Base-by-base conservation (phyloP, 2,888 invertebrate species). In the Drosophila quinaria region DNA sequence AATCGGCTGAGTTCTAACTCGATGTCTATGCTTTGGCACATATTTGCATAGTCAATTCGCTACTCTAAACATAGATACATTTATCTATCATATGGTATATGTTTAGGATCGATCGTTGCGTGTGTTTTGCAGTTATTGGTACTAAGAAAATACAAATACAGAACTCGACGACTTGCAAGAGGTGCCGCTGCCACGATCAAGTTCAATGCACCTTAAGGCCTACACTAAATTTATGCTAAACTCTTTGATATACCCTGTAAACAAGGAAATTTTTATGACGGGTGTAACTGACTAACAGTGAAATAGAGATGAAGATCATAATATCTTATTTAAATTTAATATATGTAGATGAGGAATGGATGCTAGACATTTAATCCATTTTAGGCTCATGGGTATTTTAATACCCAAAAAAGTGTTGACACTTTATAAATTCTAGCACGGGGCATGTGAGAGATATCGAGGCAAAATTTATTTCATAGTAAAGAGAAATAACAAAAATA, bases 1-100 rank as follows among this genome's bases (percentile, higher is more conserved):
- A 5, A 13, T 22, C 33, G 55, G 47, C 44, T 39, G n/a, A 39
- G 50, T 68, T 61, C 61, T 60, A 54, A 47, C 47, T 51, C 64
- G 44, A 47, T 63, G 46, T 42, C 46, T 50, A 64, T 63, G 64
- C 29, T 62, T 78, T 70, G 70, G 65, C 71, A 71, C 72, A 78
- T 81, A 87, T 87, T 87, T 84, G 79, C 76, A 83, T 87, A 85
- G 70, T 47, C 65, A 68, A 70, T 76, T 56, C 65, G 33, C 67
- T 58, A 50, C 17, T 49, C 64, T 41, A 22, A 47, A 31, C 62
- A 41, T 63, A 49, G 63, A 13, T 63, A 49, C 31, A 49, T 56
- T 37, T 29, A 37, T 29, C 47, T 49, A 9, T 4, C 49, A 51
- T 51, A 51, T 35, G 9, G 42, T 54, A 55, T 55, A 50, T 67